Evolutionary conservation across 1,140 invertebrate species (phyloP), one percentile per base, ranked within the genome.

Genomic region (Holcopasites calliopsidis): DNA sequence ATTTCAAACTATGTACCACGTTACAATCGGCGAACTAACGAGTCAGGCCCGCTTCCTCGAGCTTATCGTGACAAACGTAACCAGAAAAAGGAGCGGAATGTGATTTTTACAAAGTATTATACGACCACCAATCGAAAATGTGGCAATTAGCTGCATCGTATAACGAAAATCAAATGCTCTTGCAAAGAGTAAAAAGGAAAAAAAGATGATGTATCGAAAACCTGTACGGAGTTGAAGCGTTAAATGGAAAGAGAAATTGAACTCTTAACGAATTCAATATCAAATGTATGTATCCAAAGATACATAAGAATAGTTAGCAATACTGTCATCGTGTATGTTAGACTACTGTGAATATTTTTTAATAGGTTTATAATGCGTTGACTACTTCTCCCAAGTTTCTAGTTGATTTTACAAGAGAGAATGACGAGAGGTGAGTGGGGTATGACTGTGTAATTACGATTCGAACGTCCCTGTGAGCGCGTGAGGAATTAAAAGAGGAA

Each of bases 291-390:
- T 80, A 81, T 79, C 77, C 79, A 77, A 84, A 80, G 87, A 83
- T 82, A 82, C 77, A 83, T 84, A 87, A 79, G 49, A 21, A 83
- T 88, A 86, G 80, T 71, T 88, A 87, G 79, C 83, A 88, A 85
- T 86, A 89, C 83, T 86, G 86, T 90, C 80, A 88, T 83, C 86
- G 84, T 90, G 86, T 88, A 88, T 71, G 88, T 90, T 90, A 90
- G 89, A 87, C 85, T 65, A 88, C 83, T 90, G 87, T 90, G 87
- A 89, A 88, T 88, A 90, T 89, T 90, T 88, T 90, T 87, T 89
- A 89, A 90, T 90, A 90, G 86, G 77, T 90, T 89, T 90, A 90
- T 88, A 87, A 90, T 86, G 75, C 76, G 89, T 90, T 90, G 85
- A 79, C 82, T 77, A 77, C 76, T 86, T 86, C 79, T 80, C 83